Conservation (phyloP, 1,140 invertebrate genomes). For the Drosophila lowei region DNA sequence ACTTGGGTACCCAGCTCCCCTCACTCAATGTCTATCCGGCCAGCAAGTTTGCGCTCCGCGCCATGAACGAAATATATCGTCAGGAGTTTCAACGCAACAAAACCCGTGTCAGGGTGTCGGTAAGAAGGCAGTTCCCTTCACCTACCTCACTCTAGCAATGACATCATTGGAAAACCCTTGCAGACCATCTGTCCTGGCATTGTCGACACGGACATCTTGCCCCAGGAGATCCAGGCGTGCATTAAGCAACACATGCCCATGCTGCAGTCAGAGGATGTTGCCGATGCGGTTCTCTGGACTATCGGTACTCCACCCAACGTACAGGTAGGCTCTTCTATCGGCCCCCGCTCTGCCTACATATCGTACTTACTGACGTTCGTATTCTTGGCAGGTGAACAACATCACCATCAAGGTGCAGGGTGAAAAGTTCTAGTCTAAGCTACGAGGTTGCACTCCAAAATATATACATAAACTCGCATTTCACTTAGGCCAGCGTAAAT, state of each 20-base stretch:
- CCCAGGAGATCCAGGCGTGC: slow-evolving; percentile 54
- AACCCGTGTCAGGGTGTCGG: slow-evolving; percentile 85
- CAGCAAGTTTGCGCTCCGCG: slow-evolving; percentile 86
- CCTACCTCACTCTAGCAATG: not conserved
- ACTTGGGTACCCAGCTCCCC: slow-evolving; percentile 69
- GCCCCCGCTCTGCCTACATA: not conserved
- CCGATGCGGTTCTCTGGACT: slow-evolving; percentile 85
- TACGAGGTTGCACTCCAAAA: too few species aligned
- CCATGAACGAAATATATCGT: slow-evolving; percentile 86
- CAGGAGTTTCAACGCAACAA: slow-evolving; percentile 82
- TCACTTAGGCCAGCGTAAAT: too few species aligned
- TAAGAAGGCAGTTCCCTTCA: slow-evolving; percentile 75
- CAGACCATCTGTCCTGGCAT: slow-evolving; percentile 87
- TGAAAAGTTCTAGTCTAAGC: slow-evolving; percentile 65
- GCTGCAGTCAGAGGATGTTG: slow-evolving; percentile 84
- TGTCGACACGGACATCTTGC: slow-evolving; percentile 85
- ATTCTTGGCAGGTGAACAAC: slow-evolving; percentile 65
- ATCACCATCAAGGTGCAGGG: slow-evolving; percentile 79
- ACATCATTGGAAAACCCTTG: slow-evolving; percentile 13
- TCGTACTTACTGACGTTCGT: not conserved
- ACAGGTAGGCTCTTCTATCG: slow-evolving; percentile 83
- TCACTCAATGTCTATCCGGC: slow-evolving; percentile 85
- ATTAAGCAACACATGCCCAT: slow-evolving; percentile 67
- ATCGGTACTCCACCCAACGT: slow-evolving; percentile 86
- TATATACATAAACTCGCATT: too few species aligned